Conservation (phyloP, 2,797 vertebrate species). For the Liparis tanakae region DNA sequence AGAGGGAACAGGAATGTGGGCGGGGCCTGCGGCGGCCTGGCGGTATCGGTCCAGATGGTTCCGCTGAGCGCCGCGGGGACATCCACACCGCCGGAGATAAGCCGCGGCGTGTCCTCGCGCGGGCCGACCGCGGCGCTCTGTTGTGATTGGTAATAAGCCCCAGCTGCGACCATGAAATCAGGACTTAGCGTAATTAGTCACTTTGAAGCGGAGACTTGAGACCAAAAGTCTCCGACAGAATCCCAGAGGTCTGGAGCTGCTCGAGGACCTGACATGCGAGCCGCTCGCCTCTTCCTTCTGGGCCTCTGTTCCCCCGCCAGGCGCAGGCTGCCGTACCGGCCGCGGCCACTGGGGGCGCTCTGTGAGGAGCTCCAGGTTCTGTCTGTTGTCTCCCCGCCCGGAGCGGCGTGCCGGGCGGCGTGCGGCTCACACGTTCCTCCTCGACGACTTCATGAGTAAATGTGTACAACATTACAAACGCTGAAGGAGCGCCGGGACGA, state of each 20-base stretch:
- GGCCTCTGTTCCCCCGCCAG: conserved; percentile 80
- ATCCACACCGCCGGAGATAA: conserved; percentile 78
- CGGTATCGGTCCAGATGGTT: conserved; percentile 65
- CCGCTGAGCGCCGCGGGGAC: conserved; percentile 61
- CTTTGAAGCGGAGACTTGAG: conserved; percentile 87
- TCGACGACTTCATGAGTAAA: not conserved
- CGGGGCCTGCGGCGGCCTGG: conserved; percentile 25
- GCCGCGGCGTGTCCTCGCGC: conserved; percentile 62
- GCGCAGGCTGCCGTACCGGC: conserved; percentile 64
- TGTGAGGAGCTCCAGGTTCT: conserved; percentile 61
- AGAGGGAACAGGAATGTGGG: conserved; percentile 40
- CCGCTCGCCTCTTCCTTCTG: conserved; percentile 73
- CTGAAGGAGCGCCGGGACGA: not conserved
- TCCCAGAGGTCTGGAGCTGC: conserved; percentile 80
- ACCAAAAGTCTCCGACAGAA: conserved; percentile 85
- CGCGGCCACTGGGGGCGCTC: conserved; percentile 73
- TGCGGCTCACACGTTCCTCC: too few relatives aligned
- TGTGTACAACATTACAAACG: not conserved
- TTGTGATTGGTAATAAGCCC: conserved; percentile 83
- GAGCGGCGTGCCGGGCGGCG: too few relatives aligned
- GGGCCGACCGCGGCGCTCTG: conserved; percentile 61
- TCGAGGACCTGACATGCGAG: conserved; percentile 85
- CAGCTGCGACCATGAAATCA: conserved; percentile 89
- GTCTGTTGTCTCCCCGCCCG: too few relatives aligned
- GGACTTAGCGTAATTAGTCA: conserved; percentile 86